These are phyloP conservation scores for Eupeodes luniger DNA, from an alignment of 2,888 invertebrate genomes.

Conservation along the genomic window DNA sequence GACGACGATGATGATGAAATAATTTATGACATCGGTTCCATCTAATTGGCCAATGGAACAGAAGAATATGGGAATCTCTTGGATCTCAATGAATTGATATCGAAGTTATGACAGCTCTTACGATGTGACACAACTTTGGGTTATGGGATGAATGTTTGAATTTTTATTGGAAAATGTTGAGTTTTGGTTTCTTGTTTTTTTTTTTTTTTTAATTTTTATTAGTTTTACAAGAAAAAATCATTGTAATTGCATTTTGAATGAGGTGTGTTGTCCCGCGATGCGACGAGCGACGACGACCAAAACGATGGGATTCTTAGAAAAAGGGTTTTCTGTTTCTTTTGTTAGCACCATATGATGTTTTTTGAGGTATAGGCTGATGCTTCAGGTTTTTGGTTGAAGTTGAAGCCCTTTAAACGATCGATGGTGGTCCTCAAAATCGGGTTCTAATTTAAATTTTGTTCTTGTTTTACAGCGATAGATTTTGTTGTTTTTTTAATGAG, in stretches of 20 bases:
- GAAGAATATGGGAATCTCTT: not conserved
- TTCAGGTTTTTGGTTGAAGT: not conserved
- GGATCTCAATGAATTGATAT: conserved; percentile 68
- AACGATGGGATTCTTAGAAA: conserved; percentile 55
- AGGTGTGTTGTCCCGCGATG: conserved; percentile 60
- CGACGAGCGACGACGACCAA: not conserved
- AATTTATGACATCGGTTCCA: conserved; percentile 70
- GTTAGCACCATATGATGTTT: conserved; percentile 24
- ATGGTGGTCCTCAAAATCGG: conserved; percentile 60
- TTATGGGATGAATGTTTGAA: conserved; percentile 62
- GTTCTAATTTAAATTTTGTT: conserved; percentile 58
- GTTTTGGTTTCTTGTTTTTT: not conserved
- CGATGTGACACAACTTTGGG: conserved; percentile 71
- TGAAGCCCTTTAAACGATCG: not conserved
- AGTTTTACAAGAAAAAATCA: conserved; percentile 62
- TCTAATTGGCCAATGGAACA: conserved; percentile 51
- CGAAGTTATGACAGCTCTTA: conserved; percentile 75
- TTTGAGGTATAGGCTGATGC: not conserved
- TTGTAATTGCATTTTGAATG: conserved; percentile 70
- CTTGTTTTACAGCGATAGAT: conserved; percentile 9
- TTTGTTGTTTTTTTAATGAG: conserved; percentile 53
- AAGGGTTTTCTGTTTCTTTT: conserved; percentile 41
- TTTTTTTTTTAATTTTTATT: conserved; percentile 8
- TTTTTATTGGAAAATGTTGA: conserved; percentile 35
- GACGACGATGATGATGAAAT: conserved; percentile 38